A percentile compares a stretch with the other conserved stretches of the same genome.
Evolutionary conservation across 2,888 invertebrate genomes (phyloP).

Genomic region (Mesorhabditis sp.): DNA sequence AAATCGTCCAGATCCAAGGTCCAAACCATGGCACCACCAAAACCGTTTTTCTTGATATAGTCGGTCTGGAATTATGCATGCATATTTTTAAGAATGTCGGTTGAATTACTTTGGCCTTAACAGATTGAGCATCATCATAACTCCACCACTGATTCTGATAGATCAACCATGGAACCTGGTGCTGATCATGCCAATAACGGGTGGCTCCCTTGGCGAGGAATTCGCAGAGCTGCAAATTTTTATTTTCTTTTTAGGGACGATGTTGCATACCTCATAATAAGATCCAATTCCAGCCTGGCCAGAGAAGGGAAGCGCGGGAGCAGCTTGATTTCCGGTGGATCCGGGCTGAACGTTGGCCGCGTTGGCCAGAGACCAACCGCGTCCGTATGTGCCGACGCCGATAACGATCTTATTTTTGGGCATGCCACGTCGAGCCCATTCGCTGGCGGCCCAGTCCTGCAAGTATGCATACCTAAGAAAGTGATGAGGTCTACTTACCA

Average conservation of each 20-base stretch:
- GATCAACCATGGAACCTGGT: slow-evolving; percentile 61
- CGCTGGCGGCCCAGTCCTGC: slow-evolving; percentile 78
- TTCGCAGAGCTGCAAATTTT: slow-evolving; percentile 59
- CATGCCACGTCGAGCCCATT: slow-evolving; percentile 63
- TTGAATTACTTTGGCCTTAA: slow-evolving; percentile 70
- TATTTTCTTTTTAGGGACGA: slow-evolving; percentile 9
- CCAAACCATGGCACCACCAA: slow-evolving; percentile 48
- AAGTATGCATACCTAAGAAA: not conserved
- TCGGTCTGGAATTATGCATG: slow-evolving; percentile 16
- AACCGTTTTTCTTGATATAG: slow-evolving; percentile 33
- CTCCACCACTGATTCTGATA: slow-evolving; percentile 83
- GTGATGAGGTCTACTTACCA: slow-evolving; percentile 24
- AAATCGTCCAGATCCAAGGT: slow-evolving; percentile 49
- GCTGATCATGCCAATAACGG: slow-evolving; percentile 72
- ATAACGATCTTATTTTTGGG: slow-evolving; percentile 38
- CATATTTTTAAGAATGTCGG: not conserved
- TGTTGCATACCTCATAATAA: slow-evolving; percentile 75
- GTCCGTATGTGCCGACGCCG: slow-evolving; percentile 42
- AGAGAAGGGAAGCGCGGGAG: slow-evolving; percentile 81
- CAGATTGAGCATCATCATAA: slow-evolving; percentile 80
- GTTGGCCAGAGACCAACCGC: slow-evolving; percentile 5
- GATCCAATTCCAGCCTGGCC: slow-evolving; percentile 87
- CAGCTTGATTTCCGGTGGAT: slow-evolving; percentile 69
- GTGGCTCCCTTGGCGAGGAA: slow-evolving; percentile 74
- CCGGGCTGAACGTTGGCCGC: not conserved